Evolutionary conservation across 1,140 invertebrate species (phyloP).

Genomic region (Leguminivora glycinivorella): DNA sequence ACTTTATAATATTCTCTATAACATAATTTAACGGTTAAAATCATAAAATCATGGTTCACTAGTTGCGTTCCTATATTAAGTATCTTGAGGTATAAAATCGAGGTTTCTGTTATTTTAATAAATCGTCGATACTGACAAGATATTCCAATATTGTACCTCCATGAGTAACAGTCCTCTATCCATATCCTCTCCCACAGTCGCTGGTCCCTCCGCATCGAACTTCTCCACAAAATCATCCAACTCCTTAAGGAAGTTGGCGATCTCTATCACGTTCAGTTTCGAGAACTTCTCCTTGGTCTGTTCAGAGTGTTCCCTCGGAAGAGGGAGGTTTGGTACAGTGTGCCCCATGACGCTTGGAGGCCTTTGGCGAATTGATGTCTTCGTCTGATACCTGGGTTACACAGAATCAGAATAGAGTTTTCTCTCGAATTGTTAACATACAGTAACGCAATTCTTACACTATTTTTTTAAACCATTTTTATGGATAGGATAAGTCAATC

Average conservation of each 20-base stretch:
- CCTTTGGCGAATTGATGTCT: conserved; percentile 80
- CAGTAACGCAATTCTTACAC: no score
- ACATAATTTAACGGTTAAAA: no score
- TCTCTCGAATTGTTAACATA: no score
- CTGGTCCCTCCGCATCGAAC: conserved; percentile 88
- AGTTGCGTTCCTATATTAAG: no score
- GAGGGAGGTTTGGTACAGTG: conserved; percentile 83
- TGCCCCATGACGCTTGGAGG: conserved; percentile 84
- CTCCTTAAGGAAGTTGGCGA: conserved; percentile 84
- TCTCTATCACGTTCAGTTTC: conserved; percentile 85
- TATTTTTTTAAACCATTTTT: no score
- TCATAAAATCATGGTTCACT: no score
- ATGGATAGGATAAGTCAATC: no score
- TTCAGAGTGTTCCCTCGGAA: conserved; percentile 83
- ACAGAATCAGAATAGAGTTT: background rate
- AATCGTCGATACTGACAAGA: no score
- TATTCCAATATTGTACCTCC: conserved; percentile 77
- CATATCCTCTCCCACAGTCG: conserved; percentile 86
- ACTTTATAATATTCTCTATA: no score
- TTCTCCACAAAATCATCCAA: conserved; percentile 84
- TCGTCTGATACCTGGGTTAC: conserved; percentile 63
- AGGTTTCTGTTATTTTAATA: no score
- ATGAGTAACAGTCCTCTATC: conserved; percentile 85
- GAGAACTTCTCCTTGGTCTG: conserved; percentile 89
- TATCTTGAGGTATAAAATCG: no score